Base-by-base conservation (phyloP, 2,888 invertebrate species). In the Axea sp. region DNA sequence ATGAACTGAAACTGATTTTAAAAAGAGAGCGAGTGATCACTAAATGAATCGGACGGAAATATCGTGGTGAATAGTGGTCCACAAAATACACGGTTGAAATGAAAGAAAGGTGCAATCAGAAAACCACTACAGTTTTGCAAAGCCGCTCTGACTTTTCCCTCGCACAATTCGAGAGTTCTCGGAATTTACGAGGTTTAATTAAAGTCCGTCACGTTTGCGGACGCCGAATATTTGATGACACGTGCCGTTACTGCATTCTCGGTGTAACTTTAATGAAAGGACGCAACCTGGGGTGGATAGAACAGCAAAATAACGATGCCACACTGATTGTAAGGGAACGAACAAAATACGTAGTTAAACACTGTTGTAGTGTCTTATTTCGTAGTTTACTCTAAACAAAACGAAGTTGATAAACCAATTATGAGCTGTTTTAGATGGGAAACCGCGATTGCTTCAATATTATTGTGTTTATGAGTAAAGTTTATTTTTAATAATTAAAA, bases 131-230 rank as follows among this genome's bases (percentile, higher is more conserved):
- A 60, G 53, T 73, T 67, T 67, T 51, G 39, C 47, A 53, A 60
- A 65, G 33, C 47, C 47, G 11, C 33, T 67, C 60, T 73, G 60
- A 65, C 65, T 73, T 17, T 47, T 47, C 28, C 24, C 57, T 24
- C 33, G 33, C 43, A 35, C 73, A 37, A 55, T 73, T 73, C 65
- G 67, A 65, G 73, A 47, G 73, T 67, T 41, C 53, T 67, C 53
- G 51, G 67, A 73, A 73, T 73, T 73, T 73, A 73, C 73, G 67
- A 73, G 65, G 60, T 73, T 73, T 73, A 73, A 73, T 73, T 73
- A 73, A 73, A 73, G 73, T 73, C 65, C 73, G 67, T 73, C 72
- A 73, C 72, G 72, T 73, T 65, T 60, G 65, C 53, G 72, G 65
- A 41, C 72, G 72, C 72, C 65, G 60, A 73, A 65, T 73, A 73